Evolutionary conservation across 2,113 vertebrate species (phyloP), one percentile per base, ranked within the genome.

Genomic region (Pachyramphus minor): DNA sequence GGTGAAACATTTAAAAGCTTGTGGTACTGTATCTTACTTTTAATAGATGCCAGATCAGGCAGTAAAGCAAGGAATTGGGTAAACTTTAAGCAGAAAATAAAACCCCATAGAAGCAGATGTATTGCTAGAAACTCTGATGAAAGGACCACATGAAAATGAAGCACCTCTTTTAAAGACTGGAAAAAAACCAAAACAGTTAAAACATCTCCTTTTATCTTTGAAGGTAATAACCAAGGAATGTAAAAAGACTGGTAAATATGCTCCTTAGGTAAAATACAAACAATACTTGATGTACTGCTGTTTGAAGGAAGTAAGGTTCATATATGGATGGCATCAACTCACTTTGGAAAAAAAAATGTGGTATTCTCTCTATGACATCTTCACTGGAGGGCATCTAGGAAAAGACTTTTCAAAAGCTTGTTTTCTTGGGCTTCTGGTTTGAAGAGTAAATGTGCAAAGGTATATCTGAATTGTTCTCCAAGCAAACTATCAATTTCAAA

Each of bases 151-250:
- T 37, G 22, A 89, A 94, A 93, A 84, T 49, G 6, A 72, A 79
- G 11, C 5, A 33, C 4, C 10, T 64, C 16, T 67, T 78, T 84
- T 60, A 72, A 87, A 89, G 33, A 39, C 11, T 14, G 14, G 1
- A 5, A 15, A 79, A 86, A 77, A 44, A 4, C 23, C 8, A 45
- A 53, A 87, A 75, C 45, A 55, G 33, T 83, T 82, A 52, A 41
- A 69, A 55, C 5, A 23, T 31, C 4, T 42, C 9, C 4, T 69
- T 0, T 0, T 67, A 52, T 55, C 2, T 42, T 59, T 72, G 35
- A 90, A 72, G 35, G 14, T n/a, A 39, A 56, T 21, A 92, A 15
- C 13, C 1, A 6, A 75, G 18, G 8, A 89, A 71, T 19, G 5
- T 22, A 64, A 82, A 59, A 92, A 11, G 10, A 59, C 3, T 27